Conservation (phyloP, 2,888 invertebrate genomes). For the Limnephilus rhombicus region DNA sequence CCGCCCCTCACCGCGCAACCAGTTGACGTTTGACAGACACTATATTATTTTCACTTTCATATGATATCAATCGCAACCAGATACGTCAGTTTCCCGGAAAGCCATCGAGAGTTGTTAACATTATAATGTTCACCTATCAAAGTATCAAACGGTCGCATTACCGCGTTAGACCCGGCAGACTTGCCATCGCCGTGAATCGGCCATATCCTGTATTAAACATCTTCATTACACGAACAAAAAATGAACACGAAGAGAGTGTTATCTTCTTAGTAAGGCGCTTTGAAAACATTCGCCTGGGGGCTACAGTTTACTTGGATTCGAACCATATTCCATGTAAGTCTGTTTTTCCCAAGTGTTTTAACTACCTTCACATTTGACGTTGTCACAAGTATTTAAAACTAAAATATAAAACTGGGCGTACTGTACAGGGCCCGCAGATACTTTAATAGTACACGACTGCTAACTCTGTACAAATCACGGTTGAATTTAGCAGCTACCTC, state of each 20-base stretch:
- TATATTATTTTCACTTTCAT: slow-evolving; percentile 1
- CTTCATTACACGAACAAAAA: background rate
- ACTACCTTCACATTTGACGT: background rate
- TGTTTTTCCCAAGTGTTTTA: background rate
- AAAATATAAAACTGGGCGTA: no score
- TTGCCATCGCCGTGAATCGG: background rate
- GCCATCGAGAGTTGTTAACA: background rate
- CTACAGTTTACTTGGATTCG: background rate
- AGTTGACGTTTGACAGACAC: background rate
- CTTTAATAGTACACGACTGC: no score
- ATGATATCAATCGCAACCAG: background rate
- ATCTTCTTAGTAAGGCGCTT: background rate
- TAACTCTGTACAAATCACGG: no score
- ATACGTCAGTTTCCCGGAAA: slow-evolving; percentile 8
- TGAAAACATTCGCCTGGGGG: background rate
- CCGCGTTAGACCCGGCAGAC: background rate
- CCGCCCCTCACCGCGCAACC: background rate
- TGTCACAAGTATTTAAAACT: no score
- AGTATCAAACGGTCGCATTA: background rate
- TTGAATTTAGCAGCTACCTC: no score
- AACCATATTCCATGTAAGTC: background rate
- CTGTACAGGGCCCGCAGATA: no score
- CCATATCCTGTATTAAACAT: slow-evolving; percentile 10
- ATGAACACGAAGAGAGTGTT: background rate
- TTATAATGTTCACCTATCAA: background rate